Conservation (phyloP, 2,113 vertebrate species). For the Chionis minor region DNA sequence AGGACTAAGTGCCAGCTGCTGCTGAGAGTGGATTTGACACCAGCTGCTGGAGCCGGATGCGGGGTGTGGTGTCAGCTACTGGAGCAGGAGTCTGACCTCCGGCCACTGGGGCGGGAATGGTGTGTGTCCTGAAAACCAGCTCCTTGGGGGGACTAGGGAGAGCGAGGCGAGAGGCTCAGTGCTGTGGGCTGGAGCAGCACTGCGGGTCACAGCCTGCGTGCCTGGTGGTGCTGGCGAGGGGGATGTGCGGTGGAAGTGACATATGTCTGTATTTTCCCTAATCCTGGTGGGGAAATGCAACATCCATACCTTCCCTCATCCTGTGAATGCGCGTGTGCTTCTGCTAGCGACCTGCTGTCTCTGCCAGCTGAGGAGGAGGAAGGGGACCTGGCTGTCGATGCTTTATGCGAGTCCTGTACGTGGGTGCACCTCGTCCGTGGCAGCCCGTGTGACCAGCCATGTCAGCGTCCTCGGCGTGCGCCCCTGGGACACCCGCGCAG, state of each 20-base stretch:
- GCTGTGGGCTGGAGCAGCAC: neutral
- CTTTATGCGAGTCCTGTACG: neutral
- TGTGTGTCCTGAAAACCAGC: neutral
- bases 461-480: no score
- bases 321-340: neutral
- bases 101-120: neutral
- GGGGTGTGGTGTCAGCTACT: neutral
- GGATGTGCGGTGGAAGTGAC: neutral
- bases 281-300: no score
- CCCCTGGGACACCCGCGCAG: neutral
- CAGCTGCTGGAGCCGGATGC: accelerated
- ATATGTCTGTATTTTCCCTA: no score
- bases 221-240: neutral
- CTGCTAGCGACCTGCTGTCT: neutral
- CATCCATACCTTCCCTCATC: no score
- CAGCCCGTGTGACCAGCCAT: no score
- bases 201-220: neutral
- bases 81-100: neutral
- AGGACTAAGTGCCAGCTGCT: neutral
- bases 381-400: neutral
- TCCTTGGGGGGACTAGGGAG: neutral
- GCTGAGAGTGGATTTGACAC: neutral
- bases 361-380: neutral
- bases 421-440: no score
- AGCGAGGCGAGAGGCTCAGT: neutral